These are phyloP conservation scores for Alligator sinensis DNA, from an alignment of 2,113 vertebrate species.

Conservation along the genomic window DNA sequence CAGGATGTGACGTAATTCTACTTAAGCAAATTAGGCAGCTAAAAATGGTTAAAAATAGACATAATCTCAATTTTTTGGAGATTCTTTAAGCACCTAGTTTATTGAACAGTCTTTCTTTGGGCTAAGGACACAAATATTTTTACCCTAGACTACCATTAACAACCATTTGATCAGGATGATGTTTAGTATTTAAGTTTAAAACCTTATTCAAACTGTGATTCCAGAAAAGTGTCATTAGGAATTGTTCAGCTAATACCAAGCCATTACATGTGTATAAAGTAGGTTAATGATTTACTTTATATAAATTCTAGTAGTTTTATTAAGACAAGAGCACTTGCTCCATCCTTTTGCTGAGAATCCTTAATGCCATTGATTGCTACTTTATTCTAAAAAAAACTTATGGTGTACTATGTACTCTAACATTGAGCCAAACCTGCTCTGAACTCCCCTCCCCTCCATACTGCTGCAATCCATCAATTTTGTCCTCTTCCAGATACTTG, in stretches of 20 bases:
- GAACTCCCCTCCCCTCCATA: not conserved
- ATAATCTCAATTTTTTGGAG: not conserved
- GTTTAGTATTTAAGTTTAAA: not conserved
- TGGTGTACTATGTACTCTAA: not conserved
- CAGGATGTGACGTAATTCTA: not conserved
- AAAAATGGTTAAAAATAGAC: not conserved
- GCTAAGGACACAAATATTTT: not conserved
- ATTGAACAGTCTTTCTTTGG: not conserved
- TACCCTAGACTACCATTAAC: not conserved
- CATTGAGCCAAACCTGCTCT: not conserved
- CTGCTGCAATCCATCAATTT: not conserved
- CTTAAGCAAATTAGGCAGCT: not conserved
- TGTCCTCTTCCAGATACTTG: not conserved
- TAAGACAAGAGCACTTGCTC: not conserved
- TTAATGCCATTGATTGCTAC: not conserved
- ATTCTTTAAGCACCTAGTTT: not conserved
- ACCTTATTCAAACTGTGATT: not conserved
- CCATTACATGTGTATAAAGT: not conserved
- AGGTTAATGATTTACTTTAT: too few species aligned
- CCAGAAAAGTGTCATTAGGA: not conserved
- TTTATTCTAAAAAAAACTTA: not conserved
- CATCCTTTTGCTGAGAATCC: not conserved
- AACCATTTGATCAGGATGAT: not conserved
- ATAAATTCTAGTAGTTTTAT: not conserved
- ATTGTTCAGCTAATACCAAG: not conserved